A percentile compares a stretch with the other conserved stretches of the same genome.
Evolutionary conservation across 2,113 vertebrate species (phyloP).

Genomic region (Aspiorhynchus laticeps): DNA sequence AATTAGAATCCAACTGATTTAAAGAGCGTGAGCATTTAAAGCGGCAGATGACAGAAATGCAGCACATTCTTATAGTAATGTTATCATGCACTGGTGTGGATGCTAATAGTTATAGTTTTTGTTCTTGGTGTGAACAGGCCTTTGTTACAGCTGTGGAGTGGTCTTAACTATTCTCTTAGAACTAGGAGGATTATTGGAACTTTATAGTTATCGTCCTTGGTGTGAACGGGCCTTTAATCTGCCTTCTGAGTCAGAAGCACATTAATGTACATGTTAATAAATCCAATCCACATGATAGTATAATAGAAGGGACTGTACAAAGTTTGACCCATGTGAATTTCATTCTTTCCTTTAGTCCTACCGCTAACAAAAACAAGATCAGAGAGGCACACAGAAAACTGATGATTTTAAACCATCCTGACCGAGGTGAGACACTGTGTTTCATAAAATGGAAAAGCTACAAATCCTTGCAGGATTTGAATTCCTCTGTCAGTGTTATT

Average conservation of each 20-base stretch:
- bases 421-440: conserved; percentile 65
- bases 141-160: background rate
- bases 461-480: background rate
- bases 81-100: too few species aligned
- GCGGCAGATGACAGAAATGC: too few species aligned
- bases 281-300: background rate
- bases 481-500: background rate
- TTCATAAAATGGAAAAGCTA: background rate
- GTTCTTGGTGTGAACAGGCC: background rate
- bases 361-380: conserved; percentile 93
- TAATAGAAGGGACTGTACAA: background rate
- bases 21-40: too few species aligned
- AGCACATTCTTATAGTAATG: too few species aligned
- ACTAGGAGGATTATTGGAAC: background rate
- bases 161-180: background rate
- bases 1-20: too few species aligned
- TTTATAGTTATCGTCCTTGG: background rate
- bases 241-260: background rate
- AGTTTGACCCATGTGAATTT: background rate
- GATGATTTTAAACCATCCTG: conserved; percentile 96
- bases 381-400: conserved; percentile 93
- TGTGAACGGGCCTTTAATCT: background rate
- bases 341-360: conserved; percentile 81
- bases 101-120: background rate
- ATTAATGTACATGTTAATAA: background rate